Evolutionary conservation across 2,113 vertebrate genomes (phyloP), one percentile per base, ranked within the genome.

Genomic region (Rhinolophus sinicus): DNA sequence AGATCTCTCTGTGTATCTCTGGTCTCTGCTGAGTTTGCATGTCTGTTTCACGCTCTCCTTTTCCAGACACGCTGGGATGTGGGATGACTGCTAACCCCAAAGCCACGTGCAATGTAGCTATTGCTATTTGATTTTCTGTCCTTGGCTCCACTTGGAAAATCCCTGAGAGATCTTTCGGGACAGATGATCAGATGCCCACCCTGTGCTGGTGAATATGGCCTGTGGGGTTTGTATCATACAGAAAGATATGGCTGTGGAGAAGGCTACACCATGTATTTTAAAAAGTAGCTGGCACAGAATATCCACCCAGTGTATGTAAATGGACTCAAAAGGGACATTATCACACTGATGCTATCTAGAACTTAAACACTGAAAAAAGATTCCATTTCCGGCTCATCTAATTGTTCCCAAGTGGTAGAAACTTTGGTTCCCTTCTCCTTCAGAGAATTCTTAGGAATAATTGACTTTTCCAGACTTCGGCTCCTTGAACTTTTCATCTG

Each of bases 61-160:
- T 86, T 30, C 28, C 54, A 78, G 64, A 35, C 1, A 22, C 1
- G 0, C 38, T 50, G 8, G 6, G 6, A 44, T 16, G 1, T 9
- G 3, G 28, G 28, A 22, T 4, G 3, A 4, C 2, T 60, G 10
- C 3, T 38, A 16, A 16, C 2, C 6, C 12, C 6, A 0, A 40
- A 67, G 22, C 85, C n/a, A 84, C 8, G 28, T 19, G 24, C 33
- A 6, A 0, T 10, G 3, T 15, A 73, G 22, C 7, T 19, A 4
- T 26, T 19, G 30, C 9, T 76, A 8, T 8, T 64, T 81, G 0
- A 22, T 3, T 67, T 7, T 33, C 22, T 58, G 3, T 77, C 19
- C 58, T 56, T 30, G 22, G 16, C 72, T 84, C 19, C 30, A 64
- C 7, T 75, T 33, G 40, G 58, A 76, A 94, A 94, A 72, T 40